Percentiles rank a stretch among this genome's conserved stretches.
Evolutionary conservation across 1,140 invertebrate genomes (phyloP).

Genomic region (Microplitis demolitor): DNA sequence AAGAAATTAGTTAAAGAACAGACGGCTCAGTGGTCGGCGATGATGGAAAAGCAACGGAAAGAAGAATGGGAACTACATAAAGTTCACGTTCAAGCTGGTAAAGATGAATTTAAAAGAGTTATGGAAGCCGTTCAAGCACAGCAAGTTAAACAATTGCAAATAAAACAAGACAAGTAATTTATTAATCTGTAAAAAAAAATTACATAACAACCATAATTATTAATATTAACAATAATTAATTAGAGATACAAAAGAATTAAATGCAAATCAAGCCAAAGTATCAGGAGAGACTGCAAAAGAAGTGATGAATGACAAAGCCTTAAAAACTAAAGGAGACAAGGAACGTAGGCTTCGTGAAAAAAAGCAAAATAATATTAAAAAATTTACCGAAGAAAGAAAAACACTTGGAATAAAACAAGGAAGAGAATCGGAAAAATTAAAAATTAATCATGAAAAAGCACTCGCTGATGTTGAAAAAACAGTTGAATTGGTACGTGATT

Average conservation of each 20-base stretch:
- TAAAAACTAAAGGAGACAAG: constrained; percentile 98
- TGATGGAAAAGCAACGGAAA: constrained; percentile 86
- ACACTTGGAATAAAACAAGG: constrained; percentile 85
- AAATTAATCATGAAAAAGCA: constrained; percentile 90
- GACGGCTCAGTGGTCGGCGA: constrained; percentile 90
- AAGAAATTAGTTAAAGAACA: constrained; percentile 86
- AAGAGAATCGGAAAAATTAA: constrained; percentile 92
- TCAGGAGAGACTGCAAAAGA: constrained; percentile 97
- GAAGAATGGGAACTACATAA: constrained; percentile 91
- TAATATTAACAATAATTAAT: constrained; percentile 26
- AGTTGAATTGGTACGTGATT: constrained; percentile 77
- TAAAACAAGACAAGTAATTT: constrained; percentile 81
- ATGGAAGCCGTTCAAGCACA: constrained; percentile 85
- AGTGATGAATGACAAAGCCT: constrained; percentile 92
- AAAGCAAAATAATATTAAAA: constrained; percentile 98
- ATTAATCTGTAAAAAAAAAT: neutral
- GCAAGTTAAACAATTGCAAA: constrained; percentile 91
- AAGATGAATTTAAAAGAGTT: constrained; percentile 85
- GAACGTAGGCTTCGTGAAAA: constrained; percentile 92
- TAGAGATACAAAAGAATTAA: constrained; percentile 95
- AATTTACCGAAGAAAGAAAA: constrained; percentile 98
- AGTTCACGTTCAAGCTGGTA: constrained; percentile 80
- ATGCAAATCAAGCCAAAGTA: constrained; percentile 91
- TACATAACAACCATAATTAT: too few relatives aligned
- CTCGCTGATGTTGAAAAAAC: constrained; percentile 85